Conservation (phyloP, 1,140 invertebrate genomes). For the Orius laevigatus region DNA sequence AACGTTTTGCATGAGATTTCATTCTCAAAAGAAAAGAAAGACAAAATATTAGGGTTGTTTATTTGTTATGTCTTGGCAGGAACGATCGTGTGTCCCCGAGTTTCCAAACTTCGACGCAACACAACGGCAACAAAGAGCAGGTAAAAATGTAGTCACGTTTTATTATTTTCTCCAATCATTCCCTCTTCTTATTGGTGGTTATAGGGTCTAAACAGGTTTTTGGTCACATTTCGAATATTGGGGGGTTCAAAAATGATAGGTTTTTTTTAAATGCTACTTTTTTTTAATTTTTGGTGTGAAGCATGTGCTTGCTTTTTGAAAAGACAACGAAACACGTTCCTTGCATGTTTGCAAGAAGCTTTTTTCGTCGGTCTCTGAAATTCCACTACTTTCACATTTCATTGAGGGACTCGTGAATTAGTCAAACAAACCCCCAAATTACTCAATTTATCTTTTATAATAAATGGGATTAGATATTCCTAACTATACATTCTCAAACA, state of each 20-base stretch:
- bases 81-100: constrained; percentile 15
- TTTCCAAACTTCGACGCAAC: constrained; percentile 16
- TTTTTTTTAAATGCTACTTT: neutral
- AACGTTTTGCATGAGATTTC: neutral
- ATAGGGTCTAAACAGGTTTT: neutral
- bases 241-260: neutral
- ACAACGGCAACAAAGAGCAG: constrained; percentile 15
- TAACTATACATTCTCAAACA: too few species aligned
- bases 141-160: constrained; percentile 7
- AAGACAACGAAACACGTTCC: too few species aligned
- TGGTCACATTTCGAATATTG: neutral
- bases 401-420: too few species aligned
- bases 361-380: too few species aligned
- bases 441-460: too few species aligned
- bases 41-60: constrained; percentile 12
- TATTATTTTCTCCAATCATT: constrained; percentile 1
- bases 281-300: too few species aligned
- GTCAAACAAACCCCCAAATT: too few species aligned
- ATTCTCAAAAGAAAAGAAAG: constrained; percentile 3
- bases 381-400: too few species aligned
- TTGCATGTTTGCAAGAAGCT: too few species aligned
- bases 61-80: constrained; percentile 17
- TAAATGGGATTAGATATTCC: too few species aligned
- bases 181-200: neutral
- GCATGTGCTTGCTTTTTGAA: too few species aligned